Percentiles rank a stretch among this genome's conserved stretches.
These are phyloP conservation scores for Rutilus rutilus DNA, from an alignment of 2,113 vertebrate species.

Conservation along the genomic window DNA sequence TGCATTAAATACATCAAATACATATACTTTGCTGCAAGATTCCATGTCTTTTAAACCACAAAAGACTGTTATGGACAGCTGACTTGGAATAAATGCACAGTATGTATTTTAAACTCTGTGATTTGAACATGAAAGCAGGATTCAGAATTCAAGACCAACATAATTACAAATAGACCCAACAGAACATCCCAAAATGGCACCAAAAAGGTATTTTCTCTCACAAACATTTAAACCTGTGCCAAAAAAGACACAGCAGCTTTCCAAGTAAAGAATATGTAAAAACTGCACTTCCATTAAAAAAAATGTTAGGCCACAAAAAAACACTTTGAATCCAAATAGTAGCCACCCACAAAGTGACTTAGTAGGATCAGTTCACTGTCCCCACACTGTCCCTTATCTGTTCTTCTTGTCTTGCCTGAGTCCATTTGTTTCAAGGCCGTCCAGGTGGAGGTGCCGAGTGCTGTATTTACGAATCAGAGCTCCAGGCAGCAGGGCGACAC, in stretches of 20 bases:
- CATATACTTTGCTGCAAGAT: not conserved
- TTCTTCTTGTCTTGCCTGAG: conserved; percentile 73
- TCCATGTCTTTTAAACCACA: not conserved
- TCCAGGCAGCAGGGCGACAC: conserved; percentile 86
- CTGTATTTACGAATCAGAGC: conserved; percentile 86
- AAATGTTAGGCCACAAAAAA: not conserved
- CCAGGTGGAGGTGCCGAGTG: conserved; percentile 75
- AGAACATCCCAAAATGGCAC: not conserved
- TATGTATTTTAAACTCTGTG: not conserved
- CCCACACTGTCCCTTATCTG: conserved; percentile 69
- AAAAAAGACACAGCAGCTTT: not conserved
- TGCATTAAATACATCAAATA: not conserved
- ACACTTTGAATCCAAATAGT: not conserved
- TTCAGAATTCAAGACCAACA: not conserved
- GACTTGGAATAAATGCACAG: not conserved
- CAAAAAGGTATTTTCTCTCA: not conserved
- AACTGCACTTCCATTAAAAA: not conserved
- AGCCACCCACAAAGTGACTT: not conserved
- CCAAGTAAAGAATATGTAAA: not conserved
- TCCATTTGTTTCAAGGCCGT: conserved; percentile 58
- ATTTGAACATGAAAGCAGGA: not conserved
- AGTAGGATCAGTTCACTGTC: not conserved
- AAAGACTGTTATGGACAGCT: not conserved
- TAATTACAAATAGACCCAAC: not conserved
- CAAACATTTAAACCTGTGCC: not conserved